Base-by-base conservation (phyloP, 2,797 vertebrate genomes). In the Sebastes reedi region DNA sequence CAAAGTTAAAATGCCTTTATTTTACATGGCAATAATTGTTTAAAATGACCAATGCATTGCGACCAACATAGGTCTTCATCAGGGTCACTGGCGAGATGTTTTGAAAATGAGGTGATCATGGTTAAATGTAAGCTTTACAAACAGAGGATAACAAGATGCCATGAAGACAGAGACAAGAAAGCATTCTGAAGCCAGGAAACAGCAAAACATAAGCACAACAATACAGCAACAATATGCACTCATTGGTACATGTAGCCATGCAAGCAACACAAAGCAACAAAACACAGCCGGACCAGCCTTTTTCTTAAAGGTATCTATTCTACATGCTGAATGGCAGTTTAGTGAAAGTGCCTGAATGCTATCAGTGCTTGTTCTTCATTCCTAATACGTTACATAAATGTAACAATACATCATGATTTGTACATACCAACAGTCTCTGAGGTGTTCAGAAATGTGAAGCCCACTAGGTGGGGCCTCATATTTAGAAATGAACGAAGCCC, bases 391-490 rank as follows among this genome's bases (percentile, higher is more conserved):
- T 58, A 42, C 1, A 29, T 55, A 25, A 25, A 39, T 42, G 5
- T 25, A 32, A 18, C 11, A 29, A 52, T 22, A 58, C 4, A 36
- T 20, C 13, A 30, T 59, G 46, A 55, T 29, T 62, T 24, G 6
- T 22, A 25, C 2, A 34, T 24, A 18, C 1, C 11, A 10, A 10
- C 30, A 14, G 29, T 11, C 7, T 25, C 2, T 7, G 27, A 13
- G 13, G 1, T 42, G 30, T 65, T 20, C 20, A 56, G 25, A 46
- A 39, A 39, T 3, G 4, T 61, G 18, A 59, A 12, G 22, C 8
- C 55, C 89, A 82, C 88, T 86, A 92, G 90, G 34, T 83, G 90
- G 91, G 75, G 89, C 75, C 30, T 89, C 34, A 62, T 34, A 22
- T 82, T 73, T 61, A 87, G 25, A 81, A 85, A 86, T 79, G 59